Percentiles rank a stretch among this genome's conserved stretches.
phyloP scores from a whole-genome alignment of 1,140 invertebrate genomes.

The Philaenus spumarius region DNA sequence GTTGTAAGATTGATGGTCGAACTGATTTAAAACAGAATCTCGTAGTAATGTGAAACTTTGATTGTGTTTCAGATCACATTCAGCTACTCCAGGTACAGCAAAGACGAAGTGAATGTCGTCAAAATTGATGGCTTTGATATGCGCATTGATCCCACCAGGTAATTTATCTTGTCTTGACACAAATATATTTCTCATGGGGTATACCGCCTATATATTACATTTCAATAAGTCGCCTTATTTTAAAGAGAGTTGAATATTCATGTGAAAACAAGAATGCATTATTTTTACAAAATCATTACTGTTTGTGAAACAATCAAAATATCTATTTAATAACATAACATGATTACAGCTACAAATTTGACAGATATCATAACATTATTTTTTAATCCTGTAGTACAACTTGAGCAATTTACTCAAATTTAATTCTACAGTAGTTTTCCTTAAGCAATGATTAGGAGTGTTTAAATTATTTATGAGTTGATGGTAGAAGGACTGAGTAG shows the following conservation, averaged over 20 bases:
- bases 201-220: slow-evolving; percentile 3
- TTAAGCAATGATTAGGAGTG: too few relatives aligned
- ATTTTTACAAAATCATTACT: slow-evolving; percentile 30
- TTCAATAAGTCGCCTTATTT: slow-evolving; percentile 16
- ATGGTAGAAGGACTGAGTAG: too few relatives aligned
- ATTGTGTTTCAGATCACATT: slow-evolving; percentile 77
- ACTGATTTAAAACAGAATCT: too few relatives aligned
- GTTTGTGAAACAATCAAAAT: slow-evolving; percentile 11
- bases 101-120: slow-evolving; percentile 82
- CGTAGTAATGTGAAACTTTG: slow-evolving; percentile 26
- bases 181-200: slow-evolving; percentile 3
- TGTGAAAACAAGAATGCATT: slow-evolving; percentile 24
- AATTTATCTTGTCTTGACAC: slow-evolving; percentile 30
- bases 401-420: too few relatives aligned
- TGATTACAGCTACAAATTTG: slow-evolving; percentile 17
- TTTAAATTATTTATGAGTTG: too few relatives aligned
- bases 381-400: too few relatives aligned
- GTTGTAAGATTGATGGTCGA: too few relatives aligned
- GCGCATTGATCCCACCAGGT: slow-evolving; percentile 85
- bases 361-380: too few relatives aligned
- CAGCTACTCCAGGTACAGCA: slow-evolving; percentile 75
- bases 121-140: slow-evolving; percentile 79
- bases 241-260: slow-evolving; percentile 32
- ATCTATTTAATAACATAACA: slow-evolving; percentile 11
- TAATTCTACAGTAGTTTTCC: too few relatives aligned